Evolutionary conservation across 2,113 vertebrate species (phyloP), one percentile per base, ranked within the genome.

Genomic region (Cynopterus brachyotis): DNA sequence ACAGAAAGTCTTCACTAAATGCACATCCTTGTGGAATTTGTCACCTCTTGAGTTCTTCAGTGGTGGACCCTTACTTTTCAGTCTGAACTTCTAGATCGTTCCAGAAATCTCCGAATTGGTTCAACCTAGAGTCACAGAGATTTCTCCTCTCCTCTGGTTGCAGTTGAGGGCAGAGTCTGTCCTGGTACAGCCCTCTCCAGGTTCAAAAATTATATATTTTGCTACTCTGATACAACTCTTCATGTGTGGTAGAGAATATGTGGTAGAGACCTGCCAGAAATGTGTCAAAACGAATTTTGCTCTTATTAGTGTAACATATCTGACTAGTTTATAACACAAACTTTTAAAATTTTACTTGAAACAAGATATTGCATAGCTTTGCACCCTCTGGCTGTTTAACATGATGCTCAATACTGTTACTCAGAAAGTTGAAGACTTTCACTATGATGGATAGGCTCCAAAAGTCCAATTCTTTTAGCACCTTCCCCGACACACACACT

Each of bases 211-310:
- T 73, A 17, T 40, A 85, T 40, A 30, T 6, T 72, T 72, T 60
- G 30, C 81, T 94, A 70, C 37, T 32, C 73, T 82, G 69, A 88
- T 12, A 12, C 35, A 94, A 73, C 20, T 67, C 80, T 62, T 67
- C 1, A 0, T 95, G 82, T 88, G 96, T 96, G 95, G 94, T 85
- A 94, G 12, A 87, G 64, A 64, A 60, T 26, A 53, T 4, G 66
- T 22, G 10, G 89, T n/a, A n/a, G n/a, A 91, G 30, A 67, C 12
- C 17, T 90, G 40, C 88, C 93, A 97, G 91, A 91, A 94, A 81
- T 91, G 9, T 88, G 64, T 85, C 75, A 94, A 94, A 45, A 80
- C 62, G 86, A 82, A 89, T 72, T 94, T 88, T 88, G 8, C 19
- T 94, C 28, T 88, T 81, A 83, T 72, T 76, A 64, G 3, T 81